These are phyloP conservation scores for Clinocottus analis DNA, from an alignment of 2,113 vertebrate species.

Conservation along the genomic window DNA sequence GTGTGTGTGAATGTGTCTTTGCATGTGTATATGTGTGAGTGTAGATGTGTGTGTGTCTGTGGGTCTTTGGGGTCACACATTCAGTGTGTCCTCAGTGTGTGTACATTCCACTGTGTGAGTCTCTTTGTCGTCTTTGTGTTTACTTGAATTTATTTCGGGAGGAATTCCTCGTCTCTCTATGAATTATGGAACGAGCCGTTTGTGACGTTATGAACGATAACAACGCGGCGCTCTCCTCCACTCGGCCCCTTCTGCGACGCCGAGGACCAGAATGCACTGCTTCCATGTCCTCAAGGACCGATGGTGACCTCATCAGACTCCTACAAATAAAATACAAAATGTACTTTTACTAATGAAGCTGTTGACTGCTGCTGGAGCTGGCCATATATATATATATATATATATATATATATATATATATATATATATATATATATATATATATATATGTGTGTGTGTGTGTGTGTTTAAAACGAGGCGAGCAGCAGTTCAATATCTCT, in stretches of 20 bases:
- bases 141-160: slow-evolving; percentile 98
- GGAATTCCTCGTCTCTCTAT: slow-evolving; percentile 93
- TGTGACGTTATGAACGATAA: slow-evolving; percentile 73
- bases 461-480: too few species aligned
- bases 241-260: neutral
- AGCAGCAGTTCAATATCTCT: neutral
- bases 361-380: too few species aligned
- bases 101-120: slow-evolving; percentile 94
- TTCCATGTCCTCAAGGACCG: slow-evolving; percentile 4
- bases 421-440: too few species aligned
- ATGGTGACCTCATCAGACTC: too few species aligned
- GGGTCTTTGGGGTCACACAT: slow-evolving; percentile 86
- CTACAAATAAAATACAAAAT: too few species aligned
- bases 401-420: too few species aligned
- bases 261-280: neutral
- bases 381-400: too few species aligned
- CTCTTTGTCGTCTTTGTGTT: slow-evolving; percentile 94
- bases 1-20: too few species aligned
- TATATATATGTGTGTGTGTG: too few species aligned
- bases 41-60: slow-evolving; percentile 45
- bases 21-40: slow-evolving; percentile 44
- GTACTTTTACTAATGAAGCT: too few species aligned
- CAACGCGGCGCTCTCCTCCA: slow-evolving; percentile 2
- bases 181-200: slow-evolving; percentile 93
- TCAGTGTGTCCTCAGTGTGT: slow-evolving; percentile 92